Conservation (phyloP, 2,888 invertebrate species). For the Schizotus pectinicornis region DNA sequence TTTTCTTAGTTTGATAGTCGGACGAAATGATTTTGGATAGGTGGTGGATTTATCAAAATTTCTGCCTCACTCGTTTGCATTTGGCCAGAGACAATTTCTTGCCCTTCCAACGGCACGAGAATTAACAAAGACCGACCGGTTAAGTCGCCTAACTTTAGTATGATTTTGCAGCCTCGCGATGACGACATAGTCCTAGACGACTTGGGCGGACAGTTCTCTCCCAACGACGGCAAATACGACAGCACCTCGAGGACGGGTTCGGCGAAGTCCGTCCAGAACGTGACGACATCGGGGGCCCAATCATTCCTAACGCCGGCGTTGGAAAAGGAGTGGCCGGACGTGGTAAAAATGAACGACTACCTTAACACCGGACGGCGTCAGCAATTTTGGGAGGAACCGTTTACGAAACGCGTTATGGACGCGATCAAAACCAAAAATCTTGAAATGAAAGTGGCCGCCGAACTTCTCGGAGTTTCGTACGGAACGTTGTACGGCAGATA, state of each 20-base stretch:
- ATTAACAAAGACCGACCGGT: too few relatives aligned
- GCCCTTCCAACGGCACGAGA: too few relatives aligned
- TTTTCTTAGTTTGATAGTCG: too few relatives aligned
- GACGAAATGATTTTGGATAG: too few relatives aligned
- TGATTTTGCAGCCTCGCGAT: slow-evolving; percentile 30
- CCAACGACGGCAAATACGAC: slow-evolving; percentile 33
- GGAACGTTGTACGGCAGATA: slow-evolving; percentile 90
- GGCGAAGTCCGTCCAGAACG: slow-evolving; percentile 42
- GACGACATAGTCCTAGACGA: slow-evolving; percentile 47
- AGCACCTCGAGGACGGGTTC: slow-evolving; percentile 25
- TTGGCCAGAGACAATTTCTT: too few relatives aligned
- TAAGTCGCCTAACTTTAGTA: not conserved
- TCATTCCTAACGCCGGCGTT: slow-evolving; percentile 54
- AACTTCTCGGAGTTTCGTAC: slow-evolving; percentile 88
- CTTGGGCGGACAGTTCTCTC: slow-evolving; percentile 42
- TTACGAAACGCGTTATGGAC: slow-evolving; percentile 87
- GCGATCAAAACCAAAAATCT: slow-evolving; percentile 88
- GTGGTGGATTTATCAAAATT: too few relatives aligned
- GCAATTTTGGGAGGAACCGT: slow-evolving; percentile 93
- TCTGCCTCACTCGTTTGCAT: too few relatives aligned
- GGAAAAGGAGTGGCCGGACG: slow-evolving; percentile 66
- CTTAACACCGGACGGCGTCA: slow-evolving; percentile 84
- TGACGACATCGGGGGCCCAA: slow-evolving; percentile 46
- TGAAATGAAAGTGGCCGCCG: slow-evolving; percentile 93
- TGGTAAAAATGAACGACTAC: slow-evolving; percentile 87